These are phyloP conservation scores for Periophthalmus magnuspinnatus DNA, from an alignment of 2,797 vertebrate genomes.

Conservation along the genomic window DNA sequence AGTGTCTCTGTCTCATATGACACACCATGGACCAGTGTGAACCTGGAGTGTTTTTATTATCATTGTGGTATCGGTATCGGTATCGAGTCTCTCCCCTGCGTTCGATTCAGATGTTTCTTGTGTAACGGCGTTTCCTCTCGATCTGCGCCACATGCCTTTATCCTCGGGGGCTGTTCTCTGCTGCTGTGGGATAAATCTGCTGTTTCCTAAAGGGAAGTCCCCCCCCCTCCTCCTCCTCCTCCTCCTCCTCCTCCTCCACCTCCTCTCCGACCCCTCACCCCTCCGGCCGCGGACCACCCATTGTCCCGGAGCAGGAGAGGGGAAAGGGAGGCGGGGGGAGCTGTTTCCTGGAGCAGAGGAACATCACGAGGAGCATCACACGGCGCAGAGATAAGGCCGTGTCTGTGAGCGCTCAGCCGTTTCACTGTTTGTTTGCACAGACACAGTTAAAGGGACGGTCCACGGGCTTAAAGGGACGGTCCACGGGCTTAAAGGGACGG, in stretches of 20 bases:
- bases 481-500: no score
- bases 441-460: neutral
- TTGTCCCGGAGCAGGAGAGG: slow-evolving; percentile 71
- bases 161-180: slow-evolving; percentile 30
- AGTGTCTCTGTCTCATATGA: no score
- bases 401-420: slow-evolving; percentile 28
- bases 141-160: slow-evolving; percentile 11
- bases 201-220: slow-evolving; percentile 77
- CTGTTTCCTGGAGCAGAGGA: slow-evolving; percentile 77
- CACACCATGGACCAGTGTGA: no score
- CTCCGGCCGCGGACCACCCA: slow-evolving; percentile 68
- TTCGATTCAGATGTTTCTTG: neutral
- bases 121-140: neutral
- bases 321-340: slow-evolving; percentile 73
- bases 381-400: slow-evolving; percentile 40
- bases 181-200: slow-evolving; percentile 65
- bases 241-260: slow-evolving; percentile 41
- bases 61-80: no score
- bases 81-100: neutral
- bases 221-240: slow-evolving; percentile 52
- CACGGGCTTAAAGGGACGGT: no score
- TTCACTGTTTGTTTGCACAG: slow-evolving; percentile 21
- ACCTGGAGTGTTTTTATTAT: no score
- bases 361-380: slow-evolving; percentile 59
- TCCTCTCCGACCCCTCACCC: slow-evolving; percentile 24